Conservation (phyloP, 1,140 invertebrate genomes). For the Anagrus nilaparvatae region DNA sequence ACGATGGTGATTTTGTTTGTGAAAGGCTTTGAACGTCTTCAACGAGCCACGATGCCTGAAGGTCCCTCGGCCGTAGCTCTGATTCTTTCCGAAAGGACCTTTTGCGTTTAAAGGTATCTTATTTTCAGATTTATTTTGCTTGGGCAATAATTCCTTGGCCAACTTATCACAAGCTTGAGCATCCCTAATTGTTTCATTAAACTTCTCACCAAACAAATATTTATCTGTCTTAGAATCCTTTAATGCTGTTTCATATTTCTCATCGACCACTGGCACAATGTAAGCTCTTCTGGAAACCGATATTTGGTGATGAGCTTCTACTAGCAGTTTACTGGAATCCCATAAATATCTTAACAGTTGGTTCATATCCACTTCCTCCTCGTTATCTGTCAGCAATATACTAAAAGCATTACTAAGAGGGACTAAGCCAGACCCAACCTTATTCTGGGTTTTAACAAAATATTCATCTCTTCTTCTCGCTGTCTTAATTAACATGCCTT, state of each 20-base stretch:
- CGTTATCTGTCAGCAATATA: conserved; percentile 1
- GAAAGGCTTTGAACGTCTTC: neutral
- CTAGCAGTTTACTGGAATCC: neutral
- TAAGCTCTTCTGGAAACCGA: neutral
- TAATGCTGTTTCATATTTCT: neutral
- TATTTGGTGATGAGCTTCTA: neutral
- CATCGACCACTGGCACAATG: neutral
- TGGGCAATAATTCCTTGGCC: neutral
- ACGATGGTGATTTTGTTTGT: too few relatives aligned
- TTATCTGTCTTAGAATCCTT: neutral
- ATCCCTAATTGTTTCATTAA: neutral
- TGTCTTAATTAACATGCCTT: conserved; percentile 4
- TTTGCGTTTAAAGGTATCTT: neutral
- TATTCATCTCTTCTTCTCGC: conserved; percentile 9
- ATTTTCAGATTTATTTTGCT: neutral
- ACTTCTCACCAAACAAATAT: neutral
- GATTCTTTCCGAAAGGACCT: neutral
- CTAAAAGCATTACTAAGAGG: conserved; percentile 7
- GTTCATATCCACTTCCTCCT: neutral
- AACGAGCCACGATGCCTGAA: neutral
- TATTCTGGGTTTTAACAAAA: conserved; percentile 5
- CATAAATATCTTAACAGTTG: neutral
- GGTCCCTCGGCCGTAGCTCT: neutral
- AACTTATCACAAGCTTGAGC: neutral
- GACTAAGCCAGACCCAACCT: conserved; percentile 3